phyloP scores from a whole-genome alignment of 2,888 invertebrate genomes.

The Pantelozetes paolii region DNA sequence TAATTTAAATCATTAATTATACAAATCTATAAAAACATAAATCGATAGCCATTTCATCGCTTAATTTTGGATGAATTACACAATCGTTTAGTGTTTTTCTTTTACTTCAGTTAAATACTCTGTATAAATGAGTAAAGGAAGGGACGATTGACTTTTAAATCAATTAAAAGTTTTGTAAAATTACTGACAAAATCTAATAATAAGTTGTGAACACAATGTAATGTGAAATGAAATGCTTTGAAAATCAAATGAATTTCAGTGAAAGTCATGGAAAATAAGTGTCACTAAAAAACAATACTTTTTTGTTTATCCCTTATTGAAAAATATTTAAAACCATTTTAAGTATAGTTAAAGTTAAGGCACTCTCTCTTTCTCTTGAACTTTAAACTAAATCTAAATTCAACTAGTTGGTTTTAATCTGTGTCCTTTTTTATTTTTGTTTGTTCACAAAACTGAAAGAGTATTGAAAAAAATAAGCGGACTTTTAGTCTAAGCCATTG shows the following conservation, averaged over 20 bases:
- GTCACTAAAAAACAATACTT: slow-evolving; percentile 10
- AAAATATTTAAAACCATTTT: slow-evolving; percentile 2
- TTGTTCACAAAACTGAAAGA: background rate
- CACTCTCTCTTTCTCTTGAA: slow-evolving; percentile 18
- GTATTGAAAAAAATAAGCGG: background rate
- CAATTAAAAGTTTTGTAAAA: background rate
- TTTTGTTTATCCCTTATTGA: background rate
- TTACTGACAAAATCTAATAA: background rate
- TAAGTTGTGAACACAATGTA: background rate
- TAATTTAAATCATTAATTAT: background rate
- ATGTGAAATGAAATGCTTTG: background rate
- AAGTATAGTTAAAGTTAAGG: slow-evolving; percentile 18
- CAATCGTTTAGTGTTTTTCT: too few relatives aligned
- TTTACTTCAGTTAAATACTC: background rate
- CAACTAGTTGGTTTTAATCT: background rate
- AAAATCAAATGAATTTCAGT: background rate
- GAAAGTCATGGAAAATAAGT: slow-evolving; percentile 28
- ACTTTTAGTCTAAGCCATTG: background rate
- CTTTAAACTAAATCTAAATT: background rate
- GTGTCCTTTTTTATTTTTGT: background rate
- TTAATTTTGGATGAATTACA: too few relatives aligned
- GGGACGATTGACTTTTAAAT: too few relatives aligned
- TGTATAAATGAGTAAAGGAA: background rate
- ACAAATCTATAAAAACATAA: too few relatives aligned
- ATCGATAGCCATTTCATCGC: too few relatives aligned